These are phyloP conservation scores for Eustalomyia histrio DNA, from an alignment of 2,888 invertebrate genomes.

Conservation along the genomic window DNA sequence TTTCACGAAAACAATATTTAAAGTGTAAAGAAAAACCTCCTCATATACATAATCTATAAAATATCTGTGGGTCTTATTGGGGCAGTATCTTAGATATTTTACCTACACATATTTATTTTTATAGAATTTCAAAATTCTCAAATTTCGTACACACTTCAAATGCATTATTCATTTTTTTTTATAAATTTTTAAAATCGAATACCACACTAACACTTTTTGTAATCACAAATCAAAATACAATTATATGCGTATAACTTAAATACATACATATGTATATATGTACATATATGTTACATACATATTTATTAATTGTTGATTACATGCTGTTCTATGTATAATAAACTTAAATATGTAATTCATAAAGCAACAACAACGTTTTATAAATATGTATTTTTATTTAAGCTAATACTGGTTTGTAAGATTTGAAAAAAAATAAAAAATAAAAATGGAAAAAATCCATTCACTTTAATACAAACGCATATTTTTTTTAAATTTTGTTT, in stretches of 20 bases:
- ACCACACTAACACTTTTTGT: not conserved
- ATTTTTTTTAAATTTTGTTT: not conserved
- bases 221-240: conserved; percentile 42
- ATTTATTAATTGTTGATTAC: conserved; percentile 46
- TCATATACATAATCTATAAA: no score
- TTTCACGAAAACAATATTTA: not conserved
- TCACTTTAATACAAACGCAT: not conserved
- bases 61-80: not conserved
- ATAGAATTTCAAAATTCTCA: not conserved
- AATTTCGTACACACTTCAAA: not conserved
- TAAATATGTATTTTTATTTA: not conserved
- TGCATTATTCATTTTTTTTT: not conserved
- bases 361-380: not conserved
- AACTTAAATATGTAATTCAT: conserved; percentile 9
- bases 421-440: no score
- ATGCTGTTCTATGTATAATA: conserved; percentile 35
- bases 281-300: not conserved
- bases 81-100: no score
- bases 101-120: conserved; percentile 1
- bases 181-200: not conserved
- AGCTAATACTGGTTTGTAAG: not conserved
- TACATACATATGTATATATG: not conserved
- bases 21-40: no score
- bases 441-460: not conserved
- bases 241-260: conserved; percentile 26